Conservation (phyloP, 2,888 invertebrate species). For the Atherix ibis region DNA sequence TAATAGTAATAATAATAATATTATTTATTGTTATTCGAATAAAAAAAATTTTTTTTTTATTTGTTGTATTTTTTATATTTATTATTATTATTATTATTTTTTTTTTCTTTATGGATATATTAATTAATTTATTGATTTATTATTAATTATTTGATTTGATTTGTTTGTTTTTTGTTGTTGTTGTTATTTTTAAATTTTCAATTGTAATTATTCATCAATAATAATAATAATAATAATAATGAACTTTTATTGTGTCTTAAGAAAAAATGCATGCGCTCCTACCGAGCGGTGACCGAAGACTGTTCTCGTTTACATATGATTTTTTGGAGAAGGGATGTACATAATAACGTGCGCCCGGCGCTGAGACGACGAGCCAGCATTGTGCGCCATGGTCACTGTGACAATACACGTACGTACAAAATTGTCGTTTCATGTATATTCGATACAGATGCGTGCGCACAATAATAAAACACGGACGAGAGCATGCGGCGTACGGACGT, state of each 20-base stretch:
- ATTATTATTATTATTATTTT: not conserved
- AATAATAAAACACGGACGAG: too few species aligned
- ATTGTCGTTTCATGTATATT: too few species aligned
- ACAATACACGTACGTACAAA: too few species aligned
- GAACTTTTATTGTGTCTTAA: not conserved
- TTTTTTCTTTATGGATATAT: slow-evolving; percentile 6
- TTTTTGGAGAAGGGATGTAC: slow-evolving; percentile 10
- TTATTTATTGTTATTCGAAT: too few species aligned
- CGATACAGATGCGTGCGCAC: too few species aligned
- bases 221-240: not conserved
- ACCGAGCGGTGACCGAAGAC: slow-evolving; percentile 17
- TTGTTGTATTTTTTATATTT: too few species aligned
- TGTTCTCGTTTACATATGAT: slow-evolving; percentile 12
- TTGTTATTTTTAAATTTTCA: slow-evolving; percentile 5
- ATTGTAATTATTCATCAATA: not conserved
- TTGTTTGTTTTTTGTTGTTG: not conserved
- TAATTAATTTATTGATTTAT: slow-evolving; percentile 5
- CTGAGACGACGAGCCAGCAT: too few species aligned
- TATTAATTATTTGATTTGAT: not conserved
- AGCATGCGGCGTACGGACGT: too few species aligned
- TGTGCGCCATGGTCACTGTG: too few species aligned
- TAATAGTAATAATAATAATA: too few species aligned
- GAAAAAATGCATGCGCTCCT: slow-evolving; percentile 14
- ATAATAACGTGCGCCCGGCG: too few species aligned
- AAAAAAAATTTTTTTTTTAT: too few species aligned